Evolutionary conservation across 2,113 vertebrate species (phyloP).

Genomic region (Ceyx melanurus): DNA sequence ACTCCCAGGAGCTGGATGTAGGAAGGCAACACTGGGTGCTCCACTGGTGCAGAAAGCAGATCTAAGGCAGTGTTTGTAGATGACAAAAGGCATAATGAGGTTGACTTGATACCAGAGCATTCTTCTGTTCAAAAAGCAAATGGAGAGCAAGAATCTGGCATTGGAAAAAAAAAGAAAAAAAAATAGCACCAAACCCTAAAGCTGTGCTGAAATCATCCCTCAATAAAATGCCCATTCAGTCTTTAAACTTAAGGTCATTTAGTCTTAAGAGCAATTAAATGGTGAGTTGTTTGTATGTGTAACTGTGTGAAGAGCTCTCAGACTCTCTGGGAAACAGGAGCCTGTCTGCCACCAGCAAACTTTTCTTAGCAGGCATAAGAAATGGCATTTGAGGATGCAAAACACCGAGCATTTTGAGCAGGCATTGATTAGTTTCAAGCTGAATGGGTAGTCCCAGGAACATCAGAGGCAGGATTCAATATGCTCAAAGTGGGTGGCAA

Average conservation of each 20-base stretch:
- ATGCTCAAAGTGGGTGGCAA: conserved; percentile 20
- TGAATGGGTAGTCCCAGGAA: background rate
- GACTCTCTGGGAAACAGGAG: background rate
- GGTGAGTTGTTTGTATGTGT: background rate
- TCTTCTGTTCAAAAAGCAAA: background rate
- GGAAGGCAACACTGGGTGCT: background rate
- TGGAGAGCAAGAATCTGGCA: background rate
- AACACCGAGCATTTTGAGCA: background rate
- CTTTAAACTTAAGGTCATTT: background rate
- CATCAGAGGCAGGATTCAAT: conserved; percentile 20
- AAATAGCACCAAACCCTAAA: rapidly evolving
- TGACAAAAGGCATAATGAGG: background rate
- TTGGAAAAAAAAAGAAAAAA: background rate
- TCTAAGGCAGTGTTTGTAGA: background rate
- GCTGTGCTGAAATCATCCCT: background rate
- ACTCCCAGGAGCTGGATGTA: background rate
- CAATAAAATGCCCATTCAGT: background rate
- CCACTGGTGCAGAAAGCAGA: background rate
- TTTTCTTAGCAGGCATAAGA: background rate
- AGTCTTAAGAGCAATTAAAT: background rate
- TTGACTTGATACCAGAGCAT: background rate
- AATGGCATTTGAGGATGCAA: background rate
- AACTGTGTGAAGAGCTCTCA: background rate
- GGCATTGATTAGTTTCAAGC: background rate
- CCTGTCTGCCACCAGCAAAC: background rate